Evolutionary conservation across 2,113 vertebrate species (phyloP).

Genomic region (Callochromis pleurospilus): DNA sequence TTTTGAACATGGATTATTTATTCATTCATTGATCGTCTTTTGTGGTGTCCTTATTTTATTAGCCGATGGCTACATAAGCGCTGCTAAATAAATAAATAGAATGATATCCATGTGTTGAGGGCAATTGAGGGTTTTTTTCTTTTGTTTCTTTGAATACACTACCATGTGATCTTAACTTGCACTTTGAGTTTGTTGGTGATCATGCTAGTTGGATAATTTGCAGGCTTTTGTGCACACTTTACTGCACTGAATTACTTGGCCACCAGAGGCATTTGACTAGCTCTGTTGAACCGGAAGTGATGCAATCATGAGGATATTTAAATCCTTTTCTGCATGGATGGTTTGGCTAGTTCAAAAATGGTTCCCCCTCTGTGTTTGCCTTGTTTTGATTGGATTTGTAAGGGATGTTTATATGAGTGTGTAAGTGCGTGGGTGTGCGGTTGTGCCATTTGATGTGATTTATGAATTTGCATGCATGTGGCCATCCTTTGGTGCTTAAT

Average conservation of each 20-base stretch:
- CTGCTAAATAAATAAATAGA: not conserved
- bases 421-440: constrained; percentile 13
- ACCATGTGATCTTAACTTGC: not conserved
- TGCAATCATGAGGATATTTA: constrained; percentile 65
- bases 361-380: constrained; percentile 2
- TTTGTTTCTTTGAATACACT: not conserved
- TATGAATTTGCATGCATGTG: constrained; percentile 37
- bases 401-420: constrained; percentile 26
- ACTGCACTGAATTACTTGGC: constrained; percentile 37
- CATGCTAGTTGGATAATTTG: not conserved
- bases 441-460: constrained; percentile 49
- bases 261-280: constrained; percentile 54
- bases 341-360: constrained; percentile 42
- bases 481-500: constrained; percentile 31
- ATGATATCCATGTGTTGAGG: not conserved
- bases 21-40: not conserved
- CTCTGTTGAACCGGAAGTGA: constrained; percentile 64
- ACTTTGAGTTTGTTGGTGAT: constrained; percentile 11
- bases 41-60: not conserved
- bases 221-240: constrained; percentile 5
- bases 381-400: constrained; percentile 49
- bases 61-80: not conserved
- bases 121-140: not conserved
- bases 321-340: constrained; percentile 61
- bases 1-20: constrained; percentile 9